phyloP scores from a whole-genome alignment of 1,140 invertebrate species.

The Zaprionus inermis region DNA sequence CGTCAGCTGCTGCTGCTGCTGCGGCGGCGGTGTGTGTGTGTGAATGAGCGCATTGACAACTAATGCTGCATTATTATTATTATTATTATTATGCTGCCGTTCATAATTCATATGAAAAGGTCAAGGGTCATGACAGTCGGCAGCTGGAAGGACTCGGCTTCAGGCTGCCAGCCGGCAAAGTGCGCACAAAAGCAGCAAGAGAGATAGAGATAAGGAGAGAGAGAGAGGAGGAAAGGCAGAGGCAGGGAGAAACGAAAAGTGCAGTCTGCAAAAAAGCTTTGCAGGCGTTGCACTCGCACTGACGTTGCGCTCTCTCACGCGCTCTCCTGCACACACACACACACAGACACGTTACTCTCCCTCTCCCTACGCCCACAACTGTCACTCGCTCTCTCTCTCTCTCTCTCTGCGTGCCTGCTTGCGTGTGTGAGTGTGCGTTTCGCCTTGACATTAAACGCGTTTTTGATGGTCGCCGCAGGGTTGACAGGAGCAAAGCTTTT shows the following conservation, averaged over 20 bases:
- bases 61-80: constrained; percentile 55
- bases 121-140: constrained; percentile 63
- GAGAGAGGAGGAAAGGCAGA: constrained; percentile 3
- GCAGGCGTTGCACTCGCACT: constrained; percentile 24
- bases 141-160: constrained; percentile 37
- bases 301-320: not conserved
- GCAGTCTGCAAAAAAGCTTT: constrained; percentile 47
- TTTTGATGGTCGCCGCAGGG: constrained; percentile 43
- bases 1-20: constrained; percentile 53
- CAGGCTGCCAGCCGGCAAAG: constrained; percentile 61
- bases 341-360: too few species aligned
- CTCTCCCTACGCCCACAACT: not conserved
- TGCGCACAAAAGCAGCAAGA: not conserved
- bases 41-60: constrained; percentile 46
- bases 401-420: not conserved
- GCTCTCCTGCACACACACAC: not conserved
- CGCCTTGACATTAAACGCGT: constrained; percentile 52
- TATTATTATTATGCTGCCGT: constrained; percentile 45
- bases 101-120: constrained; percentile 71
- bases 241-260: constrained; percentile 25
- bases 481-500: constrained; percentile 47
- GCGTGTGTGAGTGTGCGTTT: constrained; percentile 8
- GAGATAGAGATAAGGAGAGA: not conserved
- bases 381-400: not conserved
- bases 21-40: constrained; percentile 30